Conservation (phyloP, 1,140 invertebrate species). For the Liolophura sinensis region DNA sequence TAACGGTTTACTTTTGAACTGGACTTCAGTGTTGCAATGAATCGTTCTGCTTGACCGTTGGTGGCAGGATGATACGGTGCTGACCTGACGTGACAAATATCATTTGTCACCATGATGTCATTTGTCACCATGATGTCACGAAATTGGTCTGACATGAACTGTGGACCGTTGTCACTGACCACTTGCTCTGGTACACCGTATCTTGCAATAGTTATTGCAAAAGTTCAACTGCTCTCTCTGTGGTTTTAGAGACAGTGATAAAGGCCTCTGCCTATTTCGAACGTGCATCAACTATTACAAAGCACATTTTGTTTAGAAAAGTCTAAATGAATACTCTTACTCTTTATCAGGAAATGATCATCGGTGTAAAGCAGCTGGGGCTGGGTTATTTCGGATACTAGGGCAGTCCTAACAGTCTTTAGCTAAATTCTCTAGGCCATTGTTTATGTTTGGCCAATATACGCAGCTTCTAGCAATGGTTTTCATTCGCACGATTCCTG, state of each 20-base stretch:
- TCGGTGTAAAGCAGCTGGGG: background rate
- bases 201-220: too few species aligned
- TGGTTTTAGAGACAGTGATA: background rate
- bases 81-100: background rate
- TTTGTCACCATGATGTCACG: background rate
- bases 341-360: background rate
- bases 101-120: too few species aligned
- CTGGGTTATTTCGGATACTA: background rate
- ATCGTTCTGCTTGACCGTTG: too few species aligned
- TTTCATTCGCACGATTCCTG: constrained; percentile 64
- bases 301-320: background rate
- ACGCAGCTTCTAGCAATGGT: constrained; percentile 59
- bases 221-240: too few species aligned
- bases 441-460: constrained; percentile 62
- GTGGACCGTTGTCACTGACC: constrained; percentile 1
- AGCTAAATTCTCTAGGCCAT: constrained; percentile 53
- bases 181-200: background rate
- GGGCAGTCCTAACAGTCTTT: constrained; percentile 56
- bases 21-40: too few species aligned
- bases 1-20: too few species aligned
- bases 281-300: constrained; percentile 7
- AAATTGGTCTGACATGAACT: constrained; percentile 1
- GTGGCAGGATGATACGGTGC: constrained; percentile 1
- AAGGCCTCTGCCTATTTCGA: constrained; percentile 2
- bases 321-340: constrained; percentile 5